Percentiles rank a stretch among this genome's conserved stretches.
Conservation (phyloP, 2,113 vertebrate species). For the Mixornis gularis region DNA sequence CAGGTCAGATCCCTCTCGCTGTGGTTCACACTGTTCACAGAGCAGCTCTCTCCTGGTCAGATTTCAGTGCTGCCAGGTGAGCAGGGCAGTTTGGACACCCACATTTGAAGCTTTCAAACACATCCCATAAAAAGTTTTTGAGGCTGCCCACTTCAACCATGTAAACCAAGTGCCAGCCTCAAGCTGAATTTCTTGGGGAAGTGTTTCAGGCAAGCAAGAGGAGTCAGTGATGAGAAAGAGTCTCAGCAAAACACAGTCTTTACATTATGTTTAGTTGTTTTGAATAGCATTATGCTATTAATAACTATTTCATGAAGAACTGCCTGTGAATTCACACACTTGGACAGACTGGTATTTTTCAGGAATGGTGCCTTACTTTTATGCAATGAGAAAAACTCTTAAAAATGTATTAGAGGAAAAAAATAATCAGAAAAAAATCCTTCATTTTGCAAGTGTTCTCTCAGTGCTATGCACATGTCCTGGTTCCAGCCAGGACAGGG, state of each 20-base stretch:
- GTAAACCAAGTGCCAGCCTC: background rate
- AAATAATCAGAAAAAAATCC: accelerated
- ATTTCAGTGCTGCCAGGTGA: background rate
- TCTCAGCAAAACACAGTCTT: background rate
- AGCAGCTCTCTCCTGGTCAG: background rate
- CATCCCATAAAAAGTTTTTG: background rate
- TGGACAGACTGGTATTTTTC: background rate
- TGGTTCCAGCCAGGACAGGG: background rate
- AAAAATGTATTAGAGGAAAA: background rate
- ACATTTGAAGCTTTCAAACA: background rate
- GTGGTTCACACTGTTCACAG: background rate
- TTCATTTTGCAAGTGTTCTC: background rate
- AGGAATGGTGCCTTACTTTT: background rate
- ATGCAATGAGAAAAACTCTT: background rate
- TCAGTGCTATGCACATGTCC: accelerated
- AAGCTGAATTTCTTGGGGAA: background rate
- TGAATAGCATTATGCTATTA: background rate
- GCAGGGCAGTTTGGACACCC: background rate
- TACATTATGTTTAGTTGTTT: background rate
- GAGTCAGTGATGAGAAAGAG: background rate
- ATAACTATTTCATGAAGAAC: background rate
- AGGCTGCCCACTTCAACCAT: background rate
- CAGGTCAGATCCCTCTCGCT: accelerated
- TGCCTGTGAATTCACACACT: background rate
- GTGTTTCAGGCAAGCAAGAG: background rate